These are phyloP conservation scores for Haliaeetus leucogaster DNA, from an alignment of 2,113 vertebrate genomes.

Conservation along the genomic window DNA sequence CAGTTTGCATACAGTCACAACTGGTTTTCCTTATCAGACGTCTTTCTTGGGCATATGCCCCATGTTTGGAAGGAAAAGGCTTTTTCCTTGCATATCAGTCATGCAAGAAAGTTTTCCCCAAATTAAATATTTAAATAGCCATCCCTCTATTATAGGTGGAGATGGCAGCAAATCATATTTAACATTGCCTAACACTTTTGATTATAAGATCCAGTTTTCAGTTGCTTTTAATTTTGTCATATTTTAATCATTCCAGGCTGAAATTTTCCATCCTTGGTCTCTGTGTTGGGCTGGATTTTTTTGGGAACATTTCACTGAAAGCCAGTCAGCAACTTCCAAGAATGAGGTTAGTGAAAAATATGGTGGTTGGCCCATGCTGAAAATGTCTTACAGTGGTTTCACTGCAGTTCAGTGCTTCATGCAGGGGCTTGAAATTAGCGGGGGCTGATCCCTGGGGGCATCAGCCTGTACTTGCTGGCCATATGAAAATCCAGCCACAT, in stretches of 20 bases:
- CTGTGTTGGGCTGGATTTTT: background rate
- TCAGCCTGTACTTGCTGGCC: background rate
- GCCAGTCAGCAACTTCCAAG: background rate
- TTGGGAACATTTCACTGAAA: background rate
- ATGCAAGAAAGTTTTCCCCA: background rate
- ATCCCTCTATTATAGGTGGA: background rate
- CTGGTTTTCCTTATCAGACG: background rate
- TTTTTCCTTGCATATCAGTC: background rate
- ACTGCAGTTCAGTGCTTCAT: background rate
- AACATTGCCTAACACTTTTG: background rate
- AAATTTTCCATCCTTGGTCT: background rate
- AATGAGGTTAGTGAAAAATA: conserved; percentile 15
- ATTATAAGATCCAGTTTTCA: background rate
- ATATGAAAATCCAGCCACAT: conserved; percentile 31
- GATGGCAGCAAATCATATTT: background rate
- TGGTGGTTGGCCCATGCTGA: background rate
- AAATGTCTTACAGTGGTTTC: background rate
- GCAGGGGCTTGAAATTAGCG: background rate
- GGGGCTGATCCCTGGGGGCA: background rate
- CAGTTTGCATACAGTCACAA: background rate
- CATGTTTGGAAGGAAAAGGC: background rate
- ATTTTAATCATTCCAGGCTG: background rate
- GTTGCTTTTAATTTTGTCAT: background rate
- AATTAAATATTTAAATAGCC: background rate
- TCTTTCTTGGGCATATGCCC: background rate